Evolutionary conservation across 2,797 vertebrate genomes (phyloP).

Genomic region (Eutrigla gurnardus): DNA sequence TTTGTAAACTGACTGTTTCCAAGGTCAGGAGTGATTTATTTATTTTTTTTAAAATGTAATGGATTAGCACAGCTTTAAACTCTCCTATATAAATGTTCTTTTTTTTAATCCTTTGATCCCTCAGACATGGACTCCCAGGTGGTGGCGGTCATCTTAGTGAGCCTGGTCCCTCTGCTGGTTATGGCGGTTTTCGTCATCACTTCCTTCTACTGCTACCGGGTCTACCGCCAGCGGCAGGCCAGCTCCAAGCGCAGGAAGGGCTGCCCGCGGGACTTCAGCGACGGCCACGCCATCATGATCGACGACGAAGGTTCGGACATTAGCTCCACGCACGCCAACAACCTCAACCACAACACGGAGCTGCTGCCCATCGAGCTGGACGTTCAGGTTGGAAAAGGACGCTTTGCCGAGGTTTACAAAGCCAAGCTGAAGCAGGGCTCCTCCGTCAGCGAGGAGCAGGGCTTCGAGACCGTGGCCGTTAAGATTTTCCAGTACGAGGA

Average conservation of each 20-base stretch:
- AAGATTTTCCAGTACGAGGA: conserved; percentile 96
- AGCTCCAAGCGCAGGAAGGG: conserved; percentile 79
- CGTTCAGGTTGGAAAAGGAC: conserved; percentile 91
- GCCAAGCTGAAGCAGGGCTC: conserved; percentile 94
- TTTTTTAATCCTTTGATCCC: not conserved
- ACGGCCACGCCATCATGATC: conserved; percentile 88
- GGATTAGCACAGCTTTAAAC: not conserved
- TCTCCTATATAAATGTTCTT: not conserved
- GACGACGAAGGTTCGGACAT: conserved; percentile 92
- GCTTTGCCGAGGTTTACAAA: conserved; percentile 95
- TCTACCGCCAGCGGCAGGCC: conserved; percentile 83
- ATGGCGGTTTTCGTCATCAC: conserved; percentile 87
- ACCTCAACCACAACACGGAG: conserved; percentile 98
- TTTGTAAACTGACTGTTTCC: not conserved
- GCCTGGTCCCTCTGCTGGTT: conserved; percentile 88
- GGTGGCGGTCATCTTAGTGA: conserved; percentile 88
- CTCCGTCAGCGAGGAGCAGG: conserved; percentile 80
- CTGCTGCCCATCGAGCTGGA: conserved; percentile 96
- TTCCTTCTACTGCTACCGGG: conserved; percentile 90
- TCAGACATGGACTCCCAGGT: conserved; percentile 78
- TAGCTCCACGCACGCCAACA: conserved; percentile 95
- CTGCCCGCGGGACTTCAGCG: conserved; percentile 85
- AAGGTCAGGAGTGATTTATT: no score
- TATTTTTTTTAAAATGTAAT: not conserved
- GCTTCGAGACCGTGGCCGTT: conserved; percentile 95